Conservation (phyloP, 2,797 vertebrate genomes). For the Micromesistius poutassou region DNA sequence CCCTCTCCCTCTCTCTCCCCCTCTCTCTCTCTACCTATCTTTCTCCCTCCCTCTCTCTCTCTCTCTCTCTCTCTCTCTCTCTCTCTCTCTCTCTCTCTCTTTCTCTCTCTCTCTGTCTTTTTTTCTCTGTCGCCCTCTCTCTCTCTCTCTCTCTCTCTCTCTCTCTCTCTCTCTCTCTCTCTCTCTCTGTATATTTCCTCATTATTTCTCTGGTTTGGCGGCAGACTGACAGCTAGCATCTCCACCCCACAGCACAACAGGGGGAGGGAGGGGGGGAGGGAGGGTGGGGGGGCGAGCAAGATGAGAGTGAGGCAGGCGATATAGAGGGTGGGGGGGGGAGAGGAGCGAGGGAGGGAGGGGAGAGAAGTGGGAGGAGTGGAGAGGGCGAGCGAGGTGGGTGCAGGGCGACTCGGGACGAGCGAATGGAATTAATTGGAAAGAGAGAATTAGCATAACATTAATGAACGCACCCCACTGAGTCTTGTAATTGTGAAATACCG, state of each 20-base stretch:
- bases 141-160: no score
- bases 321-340: conserved; percentile 18
- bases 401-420: conserved; percentile 21
- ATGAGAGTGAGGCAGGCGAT: neutral
- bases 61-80: no score
- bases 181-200: conserved; percentile 52
- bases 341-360: conserved; percentile 28
- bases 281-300: conserved; percentile 48
- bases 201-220: conserved; percentile 64
- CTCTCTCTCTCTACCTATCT: neutral
- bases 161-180: no score
- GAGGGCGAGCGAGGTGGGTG: conserved; percentile 46
- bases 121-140: no score
- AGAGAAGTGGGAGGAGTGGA: conserved; percentile 57
- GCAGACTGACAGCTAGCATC: conserved; percentile 75
- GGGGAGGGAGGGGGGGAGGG: conserved; percentile 28
- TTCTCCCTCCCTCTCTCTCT: no score
- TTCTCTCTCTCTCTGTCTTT: no score
- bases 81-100: no score
- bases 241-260: conserved; percentile 46
- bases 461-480: conserved; percentile 79
- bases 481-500: conserved; percentile 76
- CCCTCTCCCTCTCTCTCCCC: no score
- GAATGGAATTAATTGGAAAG: conserved; percentile 79
- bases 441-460: conserved; percentile 83